Evolutionary conservation across 2,888 invertebrate species (phyloP), one percentile per base, ranked within the genome.

Genomic region (Drosophila borealis): DNA sequence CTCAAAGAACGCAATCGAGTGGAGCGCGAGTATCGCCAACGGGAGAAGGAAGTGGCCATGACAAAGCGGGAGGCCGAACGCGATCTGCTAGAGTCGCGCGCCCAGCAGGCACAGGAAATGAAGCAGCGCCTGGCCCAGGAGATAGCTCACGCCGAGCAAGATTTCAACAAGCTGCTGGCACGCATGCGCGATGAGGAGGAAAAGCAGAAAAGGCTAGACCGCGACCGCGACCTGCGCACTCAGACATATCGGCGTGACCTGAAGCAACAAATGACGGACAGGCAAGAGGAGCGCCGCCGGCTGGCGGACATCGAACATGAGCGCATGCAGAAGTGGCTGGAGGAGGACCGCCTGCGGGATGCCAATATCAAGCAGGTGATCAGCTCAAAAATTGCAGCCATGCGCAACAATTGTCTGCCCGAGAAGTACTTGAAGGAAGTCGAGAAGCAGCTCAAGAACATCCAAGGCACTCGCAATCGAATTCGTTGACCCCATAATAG

Each of bases 401-500:
- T 93, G 92, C 88, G 92, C 1, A 88, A 91, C 4, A 92, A 92
- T 3, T 92, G 92, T 37, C 72, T 93, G 53, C 92, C 93, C 0
- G 92, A 92, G 6, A 92, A 92, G 55, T 92, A 92, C 60, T 85
- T 93, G 6, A 92, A 89, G 44, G 92, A 92, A 70, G 92, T 92
- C 19, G 92, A 92, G 63, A 91, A 89, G 60, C 91, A 91, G 55
- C 64, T 91, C n/a, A 82, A 83, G 44, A 80, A 81, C 45, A 89
- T 91, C 29, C 81, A 83, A 51, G 46, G 67, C 19, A 69, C 60
- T 1, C 81, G 79, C 42, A 82, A 87, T 65, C 84, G 84, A 1
- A 80, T 88, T 14, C 83, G 86, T 33, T 84, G 45, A 78, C 3
- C 2, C 4, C 8, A 8, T 4, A 8, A 8, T 9, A 2, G 13